Evolutionary conservation across 2,888 invertebrate genomes (phyloP).

Genomic region (Prionchulus punctatus): DNA sequence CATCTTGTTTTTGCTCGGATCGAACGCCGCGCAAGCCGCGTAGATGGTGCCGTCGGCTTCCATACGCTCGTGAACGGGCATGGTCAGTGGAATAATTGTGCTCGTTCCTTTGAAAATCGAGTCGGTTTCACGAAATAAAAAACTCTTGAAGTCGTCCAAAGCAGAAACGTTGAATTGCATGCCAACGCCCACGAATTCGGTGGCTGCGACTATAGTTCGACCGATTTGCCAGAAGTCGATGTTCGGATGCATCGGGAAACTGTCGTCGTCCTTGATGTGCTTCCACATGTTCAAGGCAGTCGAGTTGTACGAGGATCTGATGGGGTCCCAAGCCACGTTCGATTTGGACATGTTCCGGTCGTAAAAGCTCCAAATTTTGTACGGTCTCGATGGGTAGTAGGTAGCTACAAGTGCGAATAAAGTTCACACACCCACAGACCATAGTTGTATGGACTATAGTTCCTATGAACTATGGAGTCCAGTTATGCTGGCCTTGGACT

Average conservation of each 20-base stretch:
- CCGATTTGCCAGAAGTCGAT: constrained; percentile 30
- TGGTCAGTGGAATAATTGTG: constrained; percentile 25
- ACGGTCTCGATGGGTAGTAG: too few species aligned
- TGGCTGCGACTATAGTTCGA: constrained; percentile 22
- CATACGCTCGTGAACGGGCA: constrained; percentile 27
- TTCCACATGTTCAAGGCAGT: constrained; percentile 28
- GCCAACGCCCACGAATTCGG: constrained; percentile 15
- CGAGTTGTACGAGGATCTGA: constrained; percentile 29
- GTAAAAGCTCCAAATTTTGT: constrained; percentile 31
- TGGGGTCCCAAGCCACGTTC: constrained; percentile 14
- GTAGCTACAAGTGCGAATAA: too few species aligned
- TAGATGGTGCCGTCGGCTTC: constrained; percentile 17
- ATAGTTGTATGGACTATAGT: too few species aligned
- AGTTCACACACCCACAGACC: too few species aligned
- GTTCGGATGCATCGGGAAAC: constrained; percentile 30
- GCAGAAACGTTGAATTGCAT: constrained; percentile 17
- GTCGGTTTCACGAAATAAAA: constrained; percentile 22
- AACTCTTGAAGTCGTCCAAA: constrained; percentile 26
- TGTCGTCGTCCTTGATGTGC: constrained; percentile 15
- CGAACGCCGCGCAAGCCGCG: constrained; percentile 30
- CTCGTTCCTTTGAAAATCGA: constrained; percentile 19
- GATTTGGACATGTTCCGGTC: constrained; percentile 26
- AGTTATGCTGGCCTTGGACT: too few species aligned
- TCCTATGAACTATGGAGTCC: too few species aligned
- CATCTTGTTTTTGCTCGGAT: constrained; percentile 27